Percentiles rank a stretch among this genome's conserved stretches.
Evolutionary conservation across 2,797 vertebrate genomes (phyloP).

Genomic region (Sphenopsis melanotis): DNA sequence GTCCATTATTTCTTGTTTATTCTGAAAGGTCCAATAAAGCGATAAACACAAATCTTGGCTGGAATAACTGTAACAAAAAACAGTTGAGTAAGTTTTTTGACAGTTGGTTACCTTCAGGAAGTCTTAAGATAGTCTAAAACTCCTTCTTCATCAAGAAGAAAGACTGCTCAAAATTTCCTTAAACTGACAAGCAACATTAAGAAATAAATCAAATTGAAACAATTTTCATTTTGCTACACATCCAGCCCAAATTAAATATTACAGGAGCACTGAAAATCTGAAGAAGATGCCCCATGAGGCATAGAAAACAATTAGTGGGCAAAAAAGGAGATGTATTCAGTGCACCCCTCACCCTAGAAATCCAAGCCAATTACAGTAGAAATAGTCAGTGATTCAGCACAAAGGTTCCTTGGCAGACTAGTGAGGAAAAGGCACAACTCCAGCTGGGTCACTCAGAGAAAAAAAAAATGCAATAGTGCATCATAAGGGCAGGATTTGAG

Average conservation of each 20-base stretch:
- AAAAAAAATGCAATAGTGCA: constrained; percentile 46
- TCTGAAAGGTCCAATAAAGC: constrained; percentile 27
- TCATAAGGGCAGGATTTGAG: constrained; percentile 39
- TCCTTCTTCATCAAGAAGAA: not conserved
- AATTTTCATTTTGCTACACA: not conserved
- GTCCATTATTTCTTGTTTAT: constrained; percentile 20
- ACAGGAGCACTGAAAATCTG: not conserved
- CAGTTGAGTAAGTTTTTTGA: not conserved
- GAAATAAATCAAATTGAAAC: not conserved
- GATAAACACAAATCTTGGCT: constrained; percentile 28
- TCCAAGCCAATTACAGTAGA: constrained; percentile 63
- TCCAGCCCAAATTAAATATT: constrained; percentile 15
- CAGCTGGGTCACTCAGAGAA: constrained; percentile 57
- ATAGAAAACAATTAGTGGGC: constrained; percentile 48
- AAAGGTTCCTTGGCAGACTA: constrained; percentile 60
- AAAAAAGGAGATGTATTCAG: constrained; percentile 46
- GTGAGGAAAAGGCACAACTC: constrained; percentile 55
- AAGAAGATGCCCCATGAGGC: constrained; percentile 18
- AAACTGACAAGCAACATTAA: not conserved
- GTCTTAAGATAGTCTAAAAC: not conserved
- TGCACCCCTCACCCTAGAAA: constrained; percentile 28
- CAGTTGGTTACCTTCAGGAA: constrained; percentile 13
- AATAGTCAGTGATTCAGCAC: constrained; percentile 61
- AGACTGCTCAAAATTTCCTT: not conserved
- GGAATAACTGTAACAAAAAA: constrained; percentile 11